A percentile compares a stretch with the other conserved stretches of the same genome.
phyloP scores from a whole-genome alignment of 1,140 invertebrate genomes.

The Drosophila arizonae region DNA sequence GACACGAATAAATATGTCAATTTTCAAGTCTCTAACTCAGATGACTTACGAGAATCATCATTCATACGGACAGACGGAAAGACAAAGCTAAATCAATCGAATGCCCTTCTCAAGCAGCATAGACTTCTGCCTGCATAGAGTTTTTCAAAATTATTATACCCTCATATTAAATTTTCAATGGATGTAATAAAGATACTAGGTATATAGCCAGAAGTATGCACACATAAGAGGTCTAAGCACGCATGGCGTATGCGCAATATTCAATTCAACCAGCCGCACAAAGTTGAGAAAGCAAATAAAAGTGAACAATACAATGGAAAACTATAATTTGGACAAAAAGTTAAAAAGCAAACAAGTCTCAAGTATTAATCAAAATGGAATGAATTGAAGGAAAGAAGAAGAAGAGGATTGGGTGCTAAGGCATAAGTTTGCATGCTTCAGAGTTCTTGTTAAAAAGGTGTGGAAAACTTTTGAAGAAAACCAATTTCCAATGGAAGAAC shows the following conservation, averaged over 20 bases:
- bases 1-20: too few relatives aligned
- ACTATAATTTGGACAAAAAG: constrained; percentile 30
- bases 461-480: constrained; percentile 52
- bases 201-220: too few relatives aligned
- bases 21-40: too few relatives aligned
- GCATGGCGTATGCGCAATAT: constrained; percentile 23
- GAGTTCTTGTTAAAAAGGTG: constrained; percentile 31
- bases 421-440: constrained; percentile 34
- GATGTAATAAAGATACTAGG: too few relatives aligned
- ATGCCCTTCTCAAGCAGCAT: too few relatives aligned
- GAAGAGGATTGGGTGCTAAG: not conserved
- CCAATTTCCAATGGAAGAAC: constrained; percentile 63
- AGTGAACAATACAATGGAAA: constrained; percentile 5
- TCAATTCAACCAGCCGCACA: constrained; percentile 3
- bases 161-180: too few relatives aligned
- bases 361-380: constrained; percentile 41
- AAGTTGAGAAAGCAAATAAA: constrained; percentile 1
- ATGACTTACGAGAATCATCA: too few relatives aligned
- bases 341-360: constrained; percentile 35
- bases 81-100: too few relatives aligned
- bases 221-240: too few relatives aligned
- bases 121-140: too few relatives aligned
- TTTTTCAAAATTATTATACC: too few relatives aligned
- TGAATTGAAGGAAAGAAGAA: constrained; percentile 7
- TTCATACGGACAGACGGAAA: too few relatives aligned